phyloP scores from a whole-genome alignment of 2,113 vertebrate genomes.

The Bufo bufo region DNA sequence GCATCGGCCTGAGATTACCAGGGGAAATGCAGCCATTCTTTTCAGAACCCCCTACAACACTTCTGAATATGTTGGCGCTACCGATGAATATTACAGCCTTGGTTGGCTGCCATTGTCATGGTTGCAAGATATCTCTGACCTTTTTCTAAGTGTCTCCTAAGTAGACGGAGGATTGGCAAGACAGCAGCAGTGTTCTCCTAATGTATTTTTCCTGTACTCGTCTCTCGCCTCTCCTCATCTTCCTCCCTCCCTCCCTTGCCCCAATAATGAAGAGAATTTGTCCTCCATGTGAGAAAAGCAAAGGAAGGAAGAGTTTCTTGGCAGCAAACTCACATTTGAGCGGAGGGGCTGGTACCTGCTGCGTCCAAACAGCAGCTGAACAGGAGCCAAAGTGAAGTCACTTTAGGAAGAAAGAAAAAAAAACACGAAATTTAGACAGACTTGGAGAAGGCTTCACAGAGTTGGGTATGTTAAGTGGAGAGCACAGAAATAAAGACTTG shows the following conservation, averaged over 20 bases:
- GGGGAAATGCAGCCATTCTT: too few species aligned
- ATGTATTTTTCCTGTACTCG: constrained; percentile 42
- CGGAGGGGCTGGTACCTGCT: neutral
- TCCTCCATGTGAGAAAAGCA: constrained; percentile 1
- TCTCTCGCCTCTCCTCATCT: neutral
- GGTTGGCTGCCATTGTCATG: neutral
- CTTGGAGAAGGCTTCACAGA: neutral
- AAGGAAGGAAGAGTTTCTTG: constrained; percentile 35
- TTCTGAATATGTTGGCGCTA: too few species aligned
- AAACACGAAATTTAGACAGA: neutral
- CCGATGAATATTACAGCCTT: neutral
- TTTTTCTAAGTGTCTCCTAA: neutral
- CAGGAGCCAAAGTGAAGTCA: constrained; percentile 19
- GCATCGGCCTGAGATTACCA: too few species aligned
- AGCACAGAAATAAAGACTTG: neutral
- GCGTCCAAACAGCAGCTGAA: constrained; percentile 12
- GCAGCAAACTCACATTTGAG: constrained; percentile 26
- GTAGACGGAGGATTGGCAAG: neutral
- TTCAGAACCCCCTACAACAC: too few species aligned
- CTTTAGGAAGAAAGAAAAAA: constrained; percentile 19
- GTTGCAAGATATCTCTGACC: neutral
- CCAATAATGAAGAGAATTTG: constrained; percentile 36
- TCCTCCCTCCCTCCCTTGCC: neutral
- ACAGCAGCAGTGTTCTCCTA: constrained; percentile 5
- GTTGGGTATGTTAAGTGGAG: neutral